Evolutionary conservation across 2,888 invertebrate genomes (phyloP).

Genomic region (Thera obeliscata): DNA sequence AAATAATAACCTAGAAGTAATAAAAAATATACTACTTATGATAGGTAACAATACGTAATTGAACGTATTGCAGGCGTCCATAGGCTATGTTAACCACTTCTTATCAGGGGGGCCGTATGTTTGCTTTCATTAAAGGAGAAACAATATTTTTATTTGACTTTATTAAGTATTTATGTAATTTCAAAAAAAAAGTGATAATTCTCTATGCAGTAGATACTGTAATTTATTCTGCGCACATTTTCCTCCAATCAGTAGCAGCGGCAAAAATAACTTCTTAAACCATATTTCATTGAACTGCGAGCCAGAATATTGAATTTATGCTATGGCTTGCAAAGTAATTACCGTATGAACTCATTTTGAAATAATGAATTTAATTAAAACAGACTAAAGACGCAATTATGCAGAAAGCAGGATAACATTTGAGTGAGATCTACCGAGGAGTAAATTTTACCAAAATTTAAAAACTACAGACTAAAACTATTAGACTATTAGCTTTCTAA

Average conservation of each 20-base stretch:
- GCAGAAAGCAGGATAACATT: neutral
- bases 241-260: constrained; percentile 20
- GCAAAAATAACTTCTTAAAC: constrained; percentile 33
- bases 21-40: too few species aligned
- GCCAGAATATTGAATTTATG: constrained; percentile 50
- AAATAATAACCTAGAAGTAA: too few species aligned
- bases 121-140: too few species aligned
- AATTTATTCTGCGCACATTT: neutral
- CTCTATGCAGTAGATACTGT: neutral
- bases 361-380: constrained; percentile 57
- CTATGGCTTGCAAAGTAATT: constrained; percentile 50
- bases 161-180: too few species aligned
- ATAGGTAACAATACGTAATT: too few species aligned
- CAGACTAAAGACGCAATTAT: constrained; percentile 36
- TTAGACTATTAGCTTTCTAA: too few species aligned
- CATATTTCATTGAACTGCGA: constrained; percentile 48
- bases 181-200: neutral
- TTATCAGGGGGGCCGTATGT: too few species aligned
- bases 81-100: too few species aligned
- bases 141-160: too few species aligned
- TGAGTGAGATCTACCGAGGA: neutral
- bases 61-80: too few species aligned
- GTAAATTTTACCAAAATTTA: too few species aligned
- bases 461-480: too few species aligned
- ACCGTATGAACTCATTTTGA: constrained; percentile 49